phyloP scores from a whole-genome alignment of 2,797 vertebrate genomes.

The Melanotaenia trifasciata region DNA sequence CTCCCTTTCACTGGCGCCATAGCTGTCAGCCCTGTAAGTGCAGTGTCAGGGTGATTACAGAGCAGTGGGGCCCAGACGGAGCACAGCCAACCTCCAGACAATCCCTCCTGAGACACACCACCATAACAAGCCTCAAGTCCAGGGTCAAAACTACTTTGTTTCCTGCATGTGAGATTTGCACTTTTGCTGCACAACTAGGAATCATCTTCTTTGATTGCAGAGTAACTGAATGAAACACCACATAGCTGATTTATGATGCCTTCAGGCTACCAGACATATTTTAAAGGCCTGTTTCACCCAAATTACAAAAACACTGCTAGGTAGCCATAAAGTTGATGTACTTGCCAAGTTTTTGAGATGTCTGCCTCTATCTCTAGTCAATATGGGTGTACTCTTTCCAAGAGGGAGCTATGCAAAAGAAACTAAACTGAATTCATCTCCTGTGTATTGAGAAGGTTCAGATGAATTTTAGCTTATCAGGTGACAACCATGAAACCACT shows the following conservation, averaged over 20 bases:
- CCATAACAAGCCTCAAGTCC: slow-evolving; percentile 63
- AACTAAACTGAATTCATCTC: neutral
- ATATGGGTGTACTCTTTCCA: neutral
- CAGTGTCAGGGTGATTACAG: slow-evolving; percentile 79
- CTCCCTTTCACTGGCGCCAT: slow-evolving; percentile 58
- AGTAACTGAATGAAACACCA: slow-evolving; percentile 28
- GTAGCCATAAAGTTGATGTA: slow-evolving; percentile 35
- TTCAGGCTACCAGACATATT: slow-evolving; percentile 35
- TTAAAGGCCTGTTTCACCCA: slow-evolving; percentile 32
- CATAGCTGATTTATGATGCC: slow-evolving; percentile 42
- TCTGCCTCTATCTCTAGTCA: neutral
- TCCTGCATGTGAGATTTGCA: slow-evolving; percentile 53
- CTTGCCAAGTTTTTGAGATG: slow-evolving; percentile 1
- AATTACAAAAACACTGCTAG: slow-evolving; percentile 44
- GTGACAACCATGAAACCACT: neutral
- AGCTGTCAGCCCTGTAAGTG: slow-evolving; percentile 78
- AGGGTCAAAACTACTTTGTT: slow-evolving; percentile 70
- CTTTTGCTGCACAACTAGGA: slow-evolving; percentile 48
- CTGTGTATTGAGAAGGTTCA: neutral
- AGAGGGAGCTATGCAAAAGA: neutral
- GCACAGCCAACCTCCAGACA: slow-evolving; percentile 67
- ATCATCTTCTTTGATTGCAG: slow-evolving; percentile 39
- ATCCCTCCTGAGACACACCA: slow-evolving; percentile 64
- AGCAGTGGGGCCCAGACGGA: slow-evolving; percentile 69
- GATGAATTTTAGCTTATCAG: neutral